phyloP scores from a whole-genome alignment of 2,113 vertebrate species.

The Varanus salvator region DNA sequence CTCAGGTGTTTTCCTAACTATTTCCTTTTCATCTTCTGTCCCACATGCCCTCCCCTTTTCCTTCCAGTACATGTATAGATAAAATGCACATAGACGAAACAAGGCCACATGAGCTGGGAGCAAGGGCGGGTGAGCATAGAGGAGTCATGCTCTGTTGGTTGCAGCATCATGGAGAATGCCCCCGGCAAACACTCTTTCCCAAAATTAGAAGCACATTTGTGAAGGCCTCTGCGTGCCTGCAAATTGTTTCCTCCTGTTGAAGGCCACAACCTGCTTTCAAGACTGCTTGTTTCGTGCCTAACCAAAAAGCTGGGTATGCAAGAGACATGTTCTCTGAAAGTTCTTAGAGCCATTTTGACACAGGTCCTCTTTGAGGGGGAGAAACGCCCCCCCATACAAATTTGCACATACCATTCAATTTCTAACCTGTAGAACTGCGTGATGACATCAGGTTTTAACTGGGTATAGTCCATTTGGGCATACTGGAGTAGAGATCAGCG shows the following conservation, averaged over 20 bases:
- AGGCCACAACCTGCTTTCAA: conserved; percentile 32
- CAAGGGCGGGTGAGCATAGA: conserved; percentile 58
- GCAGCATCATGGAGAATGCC: neutral
- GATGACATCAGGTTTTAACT: neutral
- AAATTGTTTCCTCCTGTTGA: conserved; percentile 58
- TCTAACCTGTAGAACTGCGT: neutral
- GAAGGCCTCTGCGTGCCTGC: conserved; percentile 21
- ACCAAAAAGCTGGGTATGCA: conserved; percentile 42
- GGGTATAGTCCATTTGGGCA: neutral
- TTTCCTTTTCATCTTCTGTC: conserved; percentile 3
- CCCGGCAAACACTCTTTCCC: neutral
- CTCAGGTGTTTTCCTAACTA: neutral
- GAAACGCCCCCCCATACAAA: neutral
- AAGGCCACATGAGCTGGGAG: conserved; percentile 66
- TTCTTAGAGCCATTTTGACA: neutral
- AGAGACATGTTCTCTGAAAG: conserved; percentile 70
- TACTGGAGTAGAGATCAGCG: neutral
- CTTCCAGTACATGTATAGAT: neutral
- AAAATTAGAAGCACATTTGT: neutral
- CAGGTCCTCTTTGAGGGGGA: neutral
- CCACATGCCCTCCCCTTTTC: neutral
- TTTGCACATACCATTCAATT: neutral
- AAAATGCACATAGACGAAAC: conserved; percentile 43
- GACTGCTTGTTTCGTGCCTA: conserved; percentile 33
- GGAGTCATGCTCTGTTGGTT: conserved; percentile 27